A percentile compares a stretch with the other conserved stretches of the same genome.
These are phyloP conservation scores for Paelopatides confundens DNA, from an alignment of 53 echinoderm and acorn worm species.

Conservation along the genomic window DNA sequence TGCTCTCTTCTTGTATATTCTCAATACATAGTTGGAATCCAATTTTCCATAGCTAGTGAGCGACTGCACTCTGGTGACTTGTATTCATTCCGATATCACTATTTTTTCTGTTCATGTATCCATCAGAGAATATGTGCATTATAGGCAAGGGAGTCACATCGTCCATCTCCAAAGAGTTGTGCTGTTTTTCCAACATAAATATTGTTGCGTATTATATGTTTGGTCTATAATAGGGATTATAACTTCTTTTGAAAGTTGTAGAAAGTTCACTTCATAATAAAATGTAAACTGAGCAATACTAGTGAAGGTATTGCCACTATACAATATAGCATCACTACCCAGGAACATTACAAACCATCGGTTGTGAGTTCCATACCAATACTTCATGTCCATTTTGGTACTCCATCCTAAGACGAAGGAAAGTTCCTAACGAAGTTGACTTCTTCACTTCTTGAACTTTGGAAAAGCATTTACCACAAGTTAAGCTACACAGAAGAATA, in stretches of 20 bases:
- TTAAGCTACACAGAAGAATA: not conserved
- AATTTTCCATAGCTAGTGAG: conserved; percentile 49
- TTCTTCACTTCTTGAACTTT: too few relatives aligned
- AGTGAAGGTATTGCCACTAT: not conserved
- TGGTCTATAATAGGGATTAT: conserved; percentile 5
- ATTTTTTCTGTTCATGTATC: conserved; percentile 12
- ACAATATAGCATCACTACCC: not conserved
- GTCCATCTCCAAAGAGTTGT: conserved; percentile 13
- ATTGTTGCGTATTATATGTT: not conserved
- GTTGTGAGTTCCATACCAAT: too few relatives aligned
- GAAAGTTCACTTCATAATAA: not conserved
- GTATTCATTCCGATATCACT: conserved; percentile 2
- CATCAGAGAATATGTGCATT: conserved; percentile 53
- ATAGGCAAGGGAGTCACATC: conserved; percentile 4
- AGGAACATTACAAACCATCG: not conserved
- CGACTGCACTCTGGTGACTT: conserved; percentile 23
- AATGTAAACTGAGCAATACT: not conserved
- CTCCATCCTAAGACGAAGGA: not conserved
- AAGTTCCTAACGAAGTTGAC: too few relatives aligned
- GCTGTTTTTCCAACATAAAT: not conserved
- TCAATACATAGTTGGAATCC: conserved; percentile 27
- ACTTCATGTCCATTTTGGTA: not conserved
- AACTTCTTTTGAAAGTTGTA: conserved; percentile 1
- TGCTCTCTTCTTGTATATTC: not conserved
- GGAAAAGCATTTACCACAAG: too few relatives aligned